A percentile compares a stretch with the other conserved stretches of the same genome.
Conservation (phyloP, 2,888 invertebrate species). For the Ptycholaimellus sp. region DNA sequence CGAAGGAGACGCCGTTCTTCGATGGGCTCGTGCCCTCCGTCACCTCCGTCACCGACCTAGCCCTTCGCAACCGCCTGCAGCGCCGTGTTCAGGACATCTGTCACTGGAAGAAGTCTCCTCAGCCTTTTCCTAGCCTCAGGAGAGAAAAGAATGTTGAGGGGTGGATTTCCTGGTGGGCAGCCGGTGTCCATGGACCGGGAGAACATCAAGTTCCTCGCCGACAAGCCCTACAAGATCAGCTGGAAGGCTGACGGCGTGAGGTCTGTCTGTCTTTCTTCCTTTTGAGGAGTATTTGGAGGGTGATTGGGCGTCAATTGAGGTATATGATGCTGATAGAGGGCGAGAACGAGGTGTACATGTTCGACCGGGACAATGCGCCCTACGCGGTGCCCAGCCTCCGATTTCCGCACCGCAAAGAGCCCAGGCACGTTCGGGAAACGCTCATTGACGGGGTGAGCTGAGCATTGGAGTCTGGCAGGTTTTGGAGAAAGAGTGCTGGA, state of each 20-base stretch:
- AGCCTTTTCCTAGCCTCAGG: too few species aligned
- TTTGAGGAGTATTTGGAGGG: background rate
- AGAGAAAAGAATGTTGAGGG: too few species aligned
- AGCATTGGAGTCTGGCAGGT: background rate
- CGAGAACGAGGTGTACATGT: conserved; percentile 58
- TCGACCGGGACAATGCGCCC: conserved; percentile 78
- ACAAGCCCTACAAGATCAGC: conserved; percentile 73
- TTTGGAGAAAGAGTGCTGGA: conserved; percentile 17
- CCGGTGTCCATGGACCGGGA: conserved; percentile 73
- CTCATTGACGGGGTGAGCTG: conserved; percentile 63
- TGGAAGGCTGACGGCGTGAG: conserved; percentile 98
- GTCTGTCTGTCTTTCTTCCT: conserved; percentile 29
- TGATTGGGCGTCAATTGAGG: too few species aligned
- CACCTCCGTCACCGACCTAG: conserved; percentile 10
- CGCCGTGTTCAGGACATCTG: conserved; percentile 7
- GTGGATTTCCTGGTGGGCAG: conserved; percentile 81
- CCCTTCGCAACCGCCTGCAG: conserved; percentile 9
- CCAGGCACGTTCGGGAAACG: conserved; percentile 49
- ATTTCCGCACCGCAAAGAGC: conserved; percentile 52
- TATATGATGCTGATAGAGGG: conserved; percentile 88
- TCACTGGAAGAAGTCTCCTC: too few species aligned
- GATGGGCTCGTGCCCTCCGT: conserved; percentile 14
- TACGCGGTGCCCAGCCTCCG: conserved; percentile 47
- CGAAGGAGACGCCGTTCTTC: conserved; percentile 12
- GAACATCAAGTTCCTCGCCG: conserved; percentile 49